Percentiles rank a stretch among this genome's conserved stretches.
phyloP scores from a whole-genome alignment of 2,113 vertebrate species.

The Ictalurus furcatus region DNA sequence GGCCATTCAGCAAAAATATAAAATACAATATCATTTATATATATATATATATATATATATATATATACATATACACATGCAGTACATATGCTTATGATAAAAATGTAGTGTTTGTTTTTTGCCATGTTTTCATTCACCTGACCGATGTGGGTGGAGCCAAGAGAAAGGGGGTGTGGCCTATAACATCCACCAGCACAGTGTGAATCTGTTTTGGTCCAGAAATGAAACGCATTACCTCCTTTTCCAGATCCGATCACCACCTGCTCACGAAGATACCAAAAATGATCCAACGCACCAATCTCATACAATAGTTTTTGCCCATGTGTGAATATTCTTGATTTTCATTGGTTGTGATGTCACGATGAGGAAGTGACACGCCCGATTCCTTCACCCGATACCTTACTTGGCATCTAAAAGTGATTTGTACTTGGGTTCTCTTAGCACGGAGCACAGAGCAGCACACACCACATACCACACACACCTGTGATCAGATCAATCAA shows the following conservation, averaged over 20 bases:
- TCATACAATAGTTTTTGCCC: background rate
- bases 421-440: background rate
- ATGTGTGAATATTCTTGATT: background rate
- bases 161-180: background rate
- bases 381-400: background rate
- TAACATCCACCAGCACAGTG: background rate
- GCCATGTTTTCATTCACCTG: background rate
- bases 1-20: background rate
- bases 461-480: constrained; percentile 16
- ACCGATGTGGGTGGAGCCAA: background rate
- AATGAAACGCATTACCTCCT: background rate
- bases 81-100: background rate
- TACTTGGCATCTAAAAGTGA: background rate
- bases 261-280: background rate
- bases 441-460: background rate
- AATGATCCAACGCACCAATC: background rate
- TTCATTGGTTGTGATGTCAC: background rate
- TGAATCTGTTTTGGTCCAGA: background rate
- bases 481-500: background rate
- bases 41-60: no score
- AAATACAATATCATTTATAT: no score
- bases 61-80: no score
- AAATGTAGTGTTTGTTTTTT: background rate
- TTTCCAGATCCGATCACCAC: background rate
- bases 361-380: background rate